phyloP scores from a whole-genome alignment of 37 sponge, comb jelly and placozoan species.

The Bolinopsis microptera region DNA sequence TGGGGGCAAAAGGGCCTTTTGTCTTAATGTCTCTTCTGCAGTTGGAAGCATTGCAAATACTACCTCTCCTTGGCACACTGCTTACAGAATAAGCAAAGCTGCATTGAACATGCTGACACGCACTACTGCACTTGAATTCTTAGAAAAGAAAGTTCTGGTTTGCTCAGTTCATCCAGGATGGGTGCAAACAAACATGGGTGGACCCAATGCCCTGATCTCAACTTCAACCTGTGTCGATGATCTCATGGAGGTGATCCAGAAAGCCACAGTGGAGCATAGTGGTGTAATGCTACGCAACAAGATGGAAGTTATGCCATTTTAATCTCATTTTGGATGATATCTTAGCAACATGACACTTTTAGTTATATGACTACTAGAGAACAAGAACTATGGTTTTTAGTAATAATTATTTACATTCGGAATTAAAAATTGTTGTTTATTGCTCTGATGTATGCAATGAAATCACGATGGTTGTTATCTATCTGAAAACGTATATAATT shows the following conservation, averaged over 20 bases:
- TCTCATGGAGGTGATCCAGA: slow-evolving; percentile 31
- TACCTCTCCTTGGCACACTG: slow-evolving; percentile 8
- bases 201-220: slow-evolving; percentile 55
- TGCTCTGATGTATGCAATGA: no score
- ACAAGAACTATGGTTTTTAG: no score
- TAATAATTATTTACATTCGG: no score
- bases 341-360: no score
- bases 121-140: background rate
- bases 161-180: slow-evolving; percentile 64
- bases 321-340: background rate
- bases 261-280: slow-evolving; percentile 23
- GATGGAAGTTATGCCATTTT: slow-evolving; percentile 65
- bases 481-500: no score
- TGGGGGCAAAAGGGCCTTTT: slow-evolving; percentile 41
- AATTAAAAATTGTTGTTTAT: no score
- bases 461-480: no score
- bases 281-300: slow-evolving; percentile 55
- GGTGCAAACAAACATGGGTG: slow-evolving; percentile 61
- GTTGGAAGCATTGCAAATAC: slow-evolving; percentile 54
- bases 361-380: no score
- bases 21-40: slow-evolving; percentile 43
- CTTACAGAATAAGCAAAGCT: slow-evolving; percentile 38
- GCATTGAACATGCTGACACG: slow-evolving; percentile 49
- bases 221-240: slow-evolving; percentile 42
- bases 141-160: slow-evolving; percentile 26